A percentile compares a stretch with the other conserved stretches of the same genome.
Evolutionary conservation across 2,113 vertebrate genomes (phyloP).

Genomic region (Mormyrus iriodes): DNA sequence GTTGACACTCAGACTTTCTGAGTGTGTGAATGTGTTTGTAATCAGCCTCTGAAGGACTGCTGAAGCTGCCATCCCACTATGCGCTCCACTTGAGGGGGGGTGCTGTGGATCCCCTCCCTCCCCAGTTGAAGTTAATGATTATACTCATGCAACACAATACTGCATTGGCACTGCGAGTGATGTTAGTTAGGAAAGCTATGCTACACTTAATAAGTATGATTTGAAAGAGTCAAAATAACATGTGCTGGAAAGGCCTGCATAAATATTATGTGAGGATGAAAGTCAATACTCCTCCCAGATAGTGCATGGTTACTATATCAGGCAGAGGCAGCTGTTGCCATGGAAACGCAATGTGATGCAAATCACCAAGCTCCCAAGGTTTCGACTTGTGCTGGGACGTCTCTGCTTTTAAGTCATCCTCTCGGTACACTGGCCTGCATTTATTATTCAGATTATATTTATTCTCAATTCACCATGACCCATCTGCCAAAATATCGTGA

Average conservation of each 20-base stretch:
- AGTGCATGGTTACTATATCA: slow-evolving; percentile 1
- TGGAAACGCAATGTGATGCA: slow-evolving; percentile 16
- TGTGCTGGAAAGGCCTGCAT: slow-evolving; percentile 3
- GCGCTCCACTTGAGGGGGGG: not conserved
- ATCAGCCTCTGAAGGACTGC: not conserved
- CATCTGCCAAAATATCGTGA: not conserved
- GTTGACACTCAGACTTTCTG: not conserved
- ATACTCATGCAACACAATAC: not conserved
- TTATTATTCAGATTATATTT: not conserved
- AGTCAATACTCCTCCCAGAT: not conserved
- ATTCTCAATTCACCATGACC: not conserved
- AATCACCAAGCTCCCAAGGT: slow-evolving; percentile 13
- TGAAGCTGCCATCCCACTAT: not conserved
- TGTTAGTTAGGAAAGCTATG: not conserved
- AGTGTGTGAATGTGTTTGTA: not conserved
- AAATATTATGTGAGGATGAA: slow-evolving; percentile 16
- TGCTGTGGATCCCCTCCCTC: not conserved
- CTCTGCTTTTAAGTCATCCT: slow-evolving; percentile 6
- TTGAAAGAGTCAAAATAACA: not conserved
- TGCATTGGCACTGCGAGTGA: not conserved
- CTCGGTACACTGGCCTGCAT: not conserved
- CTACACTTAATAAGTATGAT: not conserved
- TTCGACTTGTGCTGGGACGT: slow-evolving; percentile 13
- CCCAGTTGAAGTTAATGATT: not conserved
- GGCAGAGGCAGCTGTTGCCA: slow-evolving; percentile 8